Evolutionary conservation across 2,797 vertebrate genomes (phyloP).

Genomic region (Peromyscus aztecus): DNA sequence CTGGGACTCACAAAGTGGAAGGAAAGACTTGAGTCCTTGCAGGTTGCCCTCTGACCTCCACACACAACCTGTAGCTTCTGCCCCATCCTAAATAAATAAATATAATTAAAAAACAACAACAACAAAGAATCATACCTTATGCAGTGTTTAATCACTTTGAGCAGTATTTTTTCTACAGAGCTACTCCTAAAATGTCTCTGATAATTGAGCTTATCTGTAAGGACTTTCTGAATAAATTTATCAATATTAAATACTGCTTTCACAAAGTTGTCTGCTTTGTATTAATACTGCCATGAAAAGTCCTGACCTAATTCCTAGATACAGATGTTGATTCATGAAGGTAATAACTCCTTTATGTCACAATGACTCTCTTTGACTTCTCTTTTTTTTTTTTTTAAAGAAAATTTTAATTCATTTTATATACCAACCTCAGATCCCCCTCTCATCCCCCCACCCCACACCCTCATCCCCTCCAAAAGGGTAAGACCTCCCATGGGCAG

Average conservation of each 20-base stretch:
- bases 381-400: too few relatives aligned
- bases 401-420: too few relatives aligned
- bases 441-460: too few relatives aligned
- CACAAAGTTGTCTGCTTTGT: background rate
- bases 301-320: slow-evolving; percentile 1
- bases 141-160: slow-evolving; percentile 20
- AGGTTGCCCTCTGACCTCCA: background rate
- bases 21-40: background rate
- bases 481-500: too few relatives aligned
- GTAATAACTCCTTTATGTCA: background rate
- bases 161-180: slow-evolving; percentile 47
- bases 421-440: too few relatives aligned
- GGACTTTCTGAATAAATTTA: background rate
- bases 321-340: background rate
- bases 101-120: background rate
- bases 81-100: background rate
- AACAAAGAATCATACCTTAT: background rate
- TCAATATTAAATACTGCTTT: slow-evolving; percentile 21
- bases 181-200: slow-evolving; percentile 26
- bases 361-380: background rate
- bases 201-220: background rate
- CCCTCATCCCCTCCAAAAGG: too few relatives aligned
- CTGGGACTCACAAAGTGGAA: background rate
- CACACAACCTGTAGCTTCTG: background rate
- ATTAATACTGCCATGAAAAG: slow-evolving; percentile 41